These are phyloP conservation scores for Tetragonula carbonaria DNA, from an alignment of 2,888 invertebrate species.

Conservation along the genomic window DNA sequence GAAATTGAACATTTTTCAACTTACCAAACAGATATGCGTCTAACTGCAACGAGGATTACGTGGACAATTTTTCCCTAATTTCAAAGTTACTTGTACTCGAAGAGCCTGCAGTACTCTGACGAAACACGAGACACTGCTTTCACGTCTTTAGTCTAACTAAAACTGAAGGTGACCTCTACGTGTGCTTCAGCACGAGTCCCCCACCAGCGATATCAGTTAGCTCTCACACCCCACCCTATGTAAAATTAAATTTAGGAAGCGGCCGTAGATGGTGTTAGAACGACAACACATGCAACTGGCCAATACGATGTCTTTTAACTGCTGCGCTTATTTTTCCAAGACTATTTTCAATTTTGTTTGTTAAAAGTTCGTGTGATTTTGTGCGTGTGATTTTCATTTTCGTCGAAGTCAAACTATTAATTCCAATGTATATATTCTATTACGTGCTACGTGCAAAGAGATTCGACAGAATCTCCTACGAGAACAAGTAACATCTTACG, in stretches of 20 bases:
- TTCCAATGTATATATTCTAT: neutral
- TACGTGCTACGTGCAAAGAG: neutral
- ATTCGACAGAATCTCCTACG: too few species aligned
- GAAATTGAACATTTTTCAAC: neutral
- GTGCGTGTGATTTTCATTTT: neutral
- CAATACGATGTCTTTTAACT: constrained; percentile 17
- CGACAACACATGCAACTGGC: constrained; percentile 20
- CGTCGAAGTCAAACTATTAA: neutral
- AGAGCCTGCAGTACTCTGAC: constrained; percentile 6
- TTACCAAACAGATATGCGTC: constrained; percentile 36
- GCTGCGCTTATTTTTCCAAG: neutral
- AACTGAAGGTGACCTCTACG: constrained; percentile 82
- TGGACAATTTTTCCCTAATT: neutral
- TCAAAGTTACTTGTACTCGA: neutral
- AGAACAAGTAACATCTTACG: neutral
- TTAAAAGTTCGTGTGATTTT: neutral
- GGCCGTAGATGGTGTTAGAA: constrained; percentile 57
- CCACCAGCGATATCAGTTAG: constrained; percentile 29
- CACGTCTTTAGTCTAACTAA: constrained; percentile 74
- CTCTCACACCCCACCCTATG: constrained; percentile 37
- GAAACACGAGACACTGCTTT: constrained; percentile 61
- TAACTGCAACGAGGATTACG: neutral
- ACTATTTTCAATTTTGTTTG: constrained; percentile 27
- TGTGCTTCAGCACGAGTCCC: constrained; percentile 49
- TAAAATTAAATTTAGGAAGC: constrained; percentile 39